A percentile compares a stretch with the other conserved stretches of the same genome.
Conservation (phyloP, 2,797 vertebrate genomes). For the Euphonia xanthogaster region DNA sequence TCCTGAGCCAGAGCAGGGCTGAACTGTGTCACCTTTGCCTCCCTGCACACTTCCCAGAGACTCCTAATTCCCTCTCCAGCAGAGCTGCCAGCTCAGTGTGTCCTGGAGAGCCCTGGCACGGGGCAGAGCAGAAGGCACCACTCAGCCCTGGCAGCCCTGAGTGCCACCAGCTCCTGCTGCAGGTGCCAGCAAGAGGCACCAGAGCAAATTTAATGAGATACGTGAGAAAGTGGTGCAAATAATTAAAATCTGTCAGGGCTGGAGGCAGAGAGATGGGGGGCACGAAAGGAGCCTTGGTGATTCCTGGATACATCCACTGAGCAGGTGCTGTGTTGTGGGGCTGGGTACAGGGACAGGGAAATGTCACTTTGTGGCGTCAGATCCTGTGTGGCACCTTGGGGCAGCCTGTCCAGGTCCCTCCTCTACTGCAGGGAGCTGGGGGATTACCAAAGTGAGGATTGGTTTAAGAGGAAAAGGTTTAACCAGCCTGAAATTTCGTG, state of each 20-base stretch:
- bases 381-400: accelerated
- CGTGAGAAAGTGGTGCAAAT: not conserved
- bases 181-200: not conserved
- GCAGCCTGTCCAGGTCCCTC: not conserved
- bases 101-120: accelerated
- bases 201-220: not conserved
- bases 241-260: not conserved
- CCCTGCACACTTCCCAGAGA: accelerated
- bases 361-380: accelerated
- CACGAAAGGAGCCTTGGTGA: not conserved
- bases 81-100: accelerated
- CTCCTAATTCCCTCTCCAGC: accelerated
- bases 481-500: not conserved
- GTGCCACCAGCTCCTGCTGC: accelerated
- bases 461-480: not conserved
- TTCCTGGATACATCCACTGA: not conserved
- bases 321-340: not conserved
- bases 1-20: not conserved
- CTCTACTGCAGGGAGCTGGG: not conserved
- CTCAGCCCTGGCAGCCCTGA: not conserved
- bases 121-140: not conserved
- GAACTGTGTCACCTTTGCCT: not conserved
- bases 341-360: accelerated
- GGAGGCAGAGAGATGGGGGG: not conserved
- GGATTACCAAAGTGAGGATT: not conserved